Evolutionary conservation across 2,113 vertebrate species (phyloP).

Genomic region (Aplodontia rufa): DNA sequence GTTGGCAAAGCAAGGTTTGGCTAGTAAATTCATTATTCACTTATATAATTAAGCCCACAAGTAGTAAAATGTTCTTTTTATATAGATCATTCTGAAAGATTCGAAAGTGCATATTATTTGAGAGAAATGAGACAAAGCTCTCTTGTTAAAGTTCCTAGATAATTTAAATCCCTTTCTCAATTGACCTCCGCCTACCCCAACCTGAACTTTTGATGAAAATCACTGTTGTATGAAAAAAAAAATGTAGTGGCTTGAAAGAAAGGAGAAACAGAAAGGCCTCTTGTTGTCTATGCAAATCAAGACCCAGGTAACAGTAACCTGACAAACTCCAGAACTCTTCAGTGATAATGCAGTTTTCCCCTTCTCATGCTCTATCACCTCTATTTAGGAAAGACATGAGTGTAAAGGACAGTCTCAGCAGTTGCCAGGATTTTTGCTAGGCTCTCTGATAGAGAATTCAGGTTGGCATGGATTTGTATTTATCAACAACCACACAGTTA

Average conservation of each 20-base stretch:
- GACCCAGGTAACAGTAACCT: not conserved
- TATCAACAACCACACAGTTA: not conserved
- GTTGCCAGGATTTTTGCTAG: not conserved
- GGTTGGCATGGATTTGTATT: not conserved
- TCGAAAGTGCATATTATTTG: not conserved
- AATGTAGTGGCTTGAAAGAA: not conserved
- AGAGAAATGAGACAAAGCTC: constrained; percentile 23
- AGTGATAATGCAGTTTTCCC: not conserved
- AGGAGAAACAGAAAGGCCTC: not conserved
- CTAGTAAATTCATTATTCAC: constrained; percentile 8
- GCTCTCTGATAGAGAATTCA: not conserved
- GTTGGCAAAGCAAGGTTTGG: not conserved
- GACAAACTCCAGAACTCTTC: not conserved
- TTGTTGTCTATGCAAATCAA: not conserved
- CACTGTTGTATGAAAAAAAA: not conserved
- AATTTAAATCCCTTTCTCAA: constrained; percentile 21
- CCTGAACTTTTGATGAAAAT: constrained; percentile 25
- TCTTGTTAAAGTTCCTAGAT: not conserved
- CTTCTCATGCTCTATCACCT: not conserved
- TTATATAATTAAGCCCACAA: constrained; percentile 21
- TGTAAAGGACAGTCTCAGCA: not conserved
- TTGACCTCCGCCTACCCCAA: not conserved
- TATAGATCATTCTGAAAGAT: not conserved
- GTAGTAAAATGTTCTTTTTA: not conserved
- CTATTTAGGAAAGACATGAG: not conserved